A percentile compares a stretch with the other conserved stretches of the same genome.
Evolutionary conservation across 37 sponge, comb jelly and placozoan species (phyloP).

Genomic region (Chondrosia reniformis): DNA sequence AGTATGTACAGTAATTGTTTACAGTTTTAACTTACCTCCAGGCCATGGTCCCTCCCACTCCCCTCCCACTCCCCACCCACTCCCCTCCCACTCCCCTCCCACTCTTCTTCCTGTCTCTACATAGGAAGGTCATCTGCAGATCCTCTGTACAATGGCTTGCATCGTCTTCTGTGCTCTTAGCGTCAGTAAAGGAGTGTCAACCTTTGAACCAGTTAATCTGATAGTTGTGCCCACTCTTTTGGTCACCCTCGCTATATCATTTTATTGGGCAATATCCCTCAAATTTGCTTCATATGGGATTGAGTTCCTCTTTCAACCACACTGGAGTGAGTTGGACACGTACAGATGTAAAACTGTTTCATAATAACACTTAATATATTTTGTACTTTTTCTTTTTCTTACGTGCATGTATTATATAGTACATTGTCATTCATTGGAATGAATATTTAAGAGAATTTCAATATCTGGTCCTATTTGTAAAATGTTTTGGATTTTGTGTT

Average conservation of each 20-base stretch:
- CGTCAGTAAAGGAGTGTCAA: constrained; percentile 65
- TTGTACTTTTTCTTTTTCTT: too few species aligned
- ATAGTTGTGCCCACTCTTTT: constrained; percentile 72
- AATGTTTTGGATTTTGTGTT: too few species aligned
- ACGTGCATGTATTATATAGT: too few species aligned
- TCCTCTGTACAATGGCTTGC: constrained; percentile 46
- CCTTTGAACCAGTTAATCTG: constrained; percentile 74
- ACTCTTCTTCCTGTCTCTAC: neutral
- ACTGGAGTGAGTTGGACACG: constrained; percentile 68
- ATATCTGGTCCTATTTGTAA: too few species aligned
- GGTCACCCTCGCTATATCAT: constrained; percentile 49
- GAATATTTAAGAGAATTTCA: too few species aligned
- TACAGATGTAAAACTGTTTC: too few species aligned
- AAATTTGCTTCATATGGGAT: constrained; percentile 68
- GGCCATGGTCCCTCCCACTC: neutral
- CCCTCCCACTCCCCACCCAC: neutral
- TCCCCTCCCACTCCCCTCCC: neutral
- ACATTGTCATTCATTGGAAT: too few species aligned
- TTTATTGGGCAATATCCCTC: constrained; percentile 76
- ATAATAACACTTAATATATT: too few species aligned
- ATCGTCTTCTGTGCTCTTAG: constrained; percentile 39
- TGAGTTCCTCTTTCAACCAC: constrained; percentile 73
- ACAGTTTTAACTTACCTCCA: neutral
- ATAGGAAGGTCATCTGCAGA: constrained; percentile 54
- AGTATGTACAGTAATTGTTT: neutral